A percentile compares a stretch with the other conserved stretches of the same genome.
phyloP scores from a whole-genome alignment of 1,140 invertebrate genomes.

The Pachyrhynchus sulphureomaculatus region DNA sequence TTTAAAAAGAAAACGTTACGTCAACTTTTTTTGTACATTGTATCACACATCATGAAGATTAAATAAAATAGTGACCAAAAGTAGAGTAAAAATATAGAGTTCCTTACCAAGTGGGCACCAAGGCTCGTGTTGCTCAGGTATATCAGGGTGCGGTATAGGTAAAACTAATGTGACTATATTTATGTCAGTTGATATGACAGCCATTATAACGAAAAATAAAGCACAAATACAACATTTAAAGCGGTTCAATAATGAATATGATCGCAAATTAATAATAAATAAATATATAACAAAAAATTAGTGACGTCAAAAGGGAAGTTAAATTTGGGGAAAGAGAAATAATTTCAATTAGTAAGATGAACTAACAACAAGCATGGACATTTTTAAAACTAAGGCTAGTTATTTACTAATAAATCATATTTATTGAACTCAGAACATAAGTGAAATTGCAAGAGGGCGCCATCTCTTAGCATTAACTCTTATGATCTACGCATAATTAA shows the following conservation, averaged over 20 bases:
- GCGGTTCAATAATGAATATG: constrained; percentile 13
- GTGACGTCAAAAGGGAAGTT: constrained; percentile 13
- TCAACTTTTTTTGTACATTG: too few relatives aligned
- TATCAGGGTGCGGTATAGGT: constrained; percentile 78
- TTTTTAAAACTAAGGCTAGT: not conserved
- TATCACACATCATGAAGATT: too few relatives aligned
- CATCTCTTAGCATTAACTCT: not conserved
- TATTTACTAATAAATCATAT: not conserved
- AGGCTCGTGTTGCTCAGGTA: constrained; percentile 83
- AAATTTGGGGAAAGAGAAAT: constrained; percentile 25
- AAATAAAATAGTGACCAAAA: not conserved
- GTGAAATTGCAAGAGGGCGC: constrained; percentile 13
- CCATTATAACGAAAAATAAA: constrained; percentile 35
- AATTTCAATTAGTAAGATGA: constrained; percentile 38
- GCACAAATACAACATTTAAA: constrained; percentile 28
- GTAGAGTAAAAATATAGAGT: constrained; percentile 23
- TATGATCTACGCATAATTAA: too few relatives aligned
- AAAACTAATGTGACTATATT: constrained; percentile 67
- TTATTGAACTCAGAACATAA: not conserved
- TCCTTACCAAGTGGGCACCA: constrained; percentile 79
- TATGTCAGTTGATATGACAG: constrained; percentile 47
- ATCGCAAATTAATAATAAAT: constrained; percentile 37
- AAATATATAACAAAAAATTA: constrained; percentile 36
- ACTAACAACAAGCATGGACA: constrained; percentile 24
- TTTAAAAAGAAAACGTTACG: too few relatives aligned